phyloP scores from a whole-genome alignment of 2,113 vertebrate genomes.

The Pungitius pungitius region DNA sequence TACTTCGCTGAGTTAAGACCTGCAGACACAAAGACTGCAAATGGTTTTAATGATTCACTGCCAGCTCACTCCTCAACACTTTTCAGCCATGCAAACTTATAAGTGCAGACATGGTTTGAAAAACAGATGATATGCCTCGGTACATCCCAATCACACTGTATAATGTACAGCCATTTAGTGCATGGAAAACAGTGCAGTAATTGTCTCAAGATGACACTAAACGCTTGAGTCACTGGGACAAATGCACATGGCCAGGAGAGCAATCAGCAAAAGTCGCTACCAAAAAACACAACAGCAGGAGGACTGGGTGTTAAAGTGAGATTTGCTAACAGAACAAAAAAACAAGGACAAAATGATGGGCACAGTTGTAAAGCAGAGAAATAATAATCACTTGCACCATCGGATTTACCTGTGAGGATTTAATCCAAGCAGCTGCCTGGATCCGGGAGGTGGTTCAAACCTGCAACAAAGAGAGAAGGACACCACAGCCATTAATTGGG shows the following conservation, averaged over 20 bases:
- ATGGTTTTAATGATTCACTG: slow-evolving; percentile 41
- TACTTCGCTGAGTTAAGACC: background rate
- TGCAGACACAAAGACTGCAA: slow-evolving; percentile 32
- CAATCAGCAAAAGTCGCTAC: slow-evolving; percentile 11
- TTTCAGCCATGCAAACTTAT: slow-evolving; percentile 20
- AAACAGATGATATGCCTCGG: background rate
- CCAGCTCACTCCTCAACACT: slow-evolving; percentile 25
- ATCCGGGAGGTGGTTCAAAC: slow-evolving; percentile 30
- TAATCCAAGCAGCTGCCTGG: slow-evolving; percentile 17
- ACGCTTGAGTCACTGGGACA: background rate
- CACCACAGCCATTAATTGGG: background rate
- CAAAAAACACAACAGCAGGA: background rate
- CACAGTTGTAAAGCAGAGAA: background rate
- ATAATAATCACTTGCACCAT: background rate
- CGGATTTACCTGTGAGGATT: slow-evolving; percentile 37
- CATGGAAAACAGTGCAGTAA: background rate
- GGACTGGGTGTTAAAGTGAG: background rate
- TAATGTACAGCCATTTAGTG: background rate
- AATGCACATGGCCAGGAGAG: background rate
- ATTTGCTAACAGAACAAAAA: background rate
- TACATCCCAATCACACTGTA: background rate
- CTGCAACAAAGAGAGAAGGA: slow-evolving; percentile 24
- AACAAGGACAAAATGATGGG: background rate
- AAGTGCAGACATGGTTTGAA: background rate
- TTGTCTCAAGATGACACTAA: background rate